A percentile compares a stretch with the other conserved stretches of the same genome.
Conservation (phyloP, 1,140 invertebrate genomes). For the Bombus pyrosoma region DNA sequence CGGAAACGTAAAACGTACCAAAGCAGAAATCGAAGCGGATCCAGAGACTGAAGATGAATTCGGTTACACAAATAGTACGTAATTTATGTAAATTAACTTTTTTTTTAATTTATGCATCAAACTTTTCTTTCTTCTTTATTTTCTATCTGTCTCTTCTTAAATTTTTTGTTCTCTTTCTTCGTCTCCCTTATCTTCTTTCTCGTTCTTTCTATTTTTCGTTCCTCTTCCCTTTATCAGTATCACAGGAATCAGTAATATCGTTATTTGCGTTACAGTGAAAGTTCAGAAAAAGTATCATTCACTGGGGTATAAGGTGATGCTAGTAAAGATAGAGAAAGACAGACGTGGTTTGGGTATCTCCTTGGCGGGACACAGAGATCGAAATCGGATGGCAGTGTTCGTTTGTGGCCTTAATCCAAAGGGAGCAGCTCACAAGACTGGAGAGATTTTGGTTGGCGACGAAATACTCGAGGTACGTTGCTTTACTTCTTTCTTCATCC, state of each 20-base stretch:
- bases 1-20: slow-evolving; percentile 90
- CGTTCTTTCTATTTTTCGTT: neutral
- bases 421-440: slow-evolving; percentile 89
- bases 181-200: neutral
- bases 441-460: slow-evolving; percentile 94
- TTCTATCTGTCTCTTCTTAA: rapidly evolving
- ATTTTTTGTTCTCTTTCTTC: too few species aligned
- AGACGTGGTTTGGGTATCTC: slow-evolving; percentile 92
- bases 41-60: slow-evolving; percentile 93
- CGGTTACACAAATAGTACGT: slow-evolving; percentile 96
- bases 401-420: slow-evolving; percentile 96
- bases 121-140: neutral
- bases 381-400: slow-evolving; percentile 97
- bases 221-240: rapidly evolving
- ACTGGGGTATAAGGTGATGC: slow-evolving; percentile 86
- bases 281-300: slow-evolving; percentile 94
- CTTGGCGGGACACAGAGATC: slow-evolving; percentile 96
- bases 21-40: slow-evolving; percentile 90
- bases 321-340: slow-evolving; percentile 88
- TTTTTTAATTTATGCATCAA: too few species aligned
- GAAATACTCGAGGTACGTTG: slow-evolving; percentile 94
- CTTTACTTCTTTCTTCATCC: neutral
- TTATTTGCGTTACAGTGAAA: slow-evolving; percentile 87
- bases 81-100: neutral
- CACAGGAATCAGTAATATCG: neutral